Evolutionary conservation across 2,797 vertebrate species (phyloP).

Genomic region (Eutrigla gurnardus): DNA sequence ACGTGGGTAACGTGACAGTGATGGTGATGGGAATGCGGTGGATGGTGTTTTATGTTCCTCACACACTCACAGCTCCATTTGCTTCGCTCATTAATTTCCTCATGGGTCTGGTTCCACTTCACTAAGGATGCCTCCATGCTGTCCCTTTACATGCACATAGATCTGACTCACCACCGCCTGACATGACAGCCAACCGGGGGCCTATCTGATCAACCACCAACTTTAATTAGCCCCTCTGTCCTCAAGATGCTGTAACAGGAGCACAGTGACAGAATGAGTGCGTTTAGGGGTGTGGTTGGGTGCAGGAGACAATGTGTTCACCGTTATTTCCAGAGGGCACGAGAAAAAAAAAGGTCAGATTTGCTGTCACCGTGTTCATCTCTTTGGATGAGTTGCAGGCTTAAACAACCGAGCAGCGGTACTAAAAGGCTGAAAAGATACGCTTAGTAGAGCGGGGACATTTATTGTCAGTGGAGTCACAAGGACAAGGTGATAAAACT

Average conservation of each 20-base stretch:
- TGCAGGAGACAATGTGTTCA: not conserved
- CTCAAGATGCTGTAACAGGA: not conserved
- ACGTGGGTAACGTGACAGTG: not conserved
- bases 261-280: not conserved
- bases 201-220: slow-evolving; percentile 37
- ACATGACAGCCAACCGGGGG: slow-evolving; percentile 48
- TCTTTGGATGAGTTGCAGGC: slow-evolving; percentile 22
- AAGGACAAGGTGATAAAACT: slow-evolving; percentile 4
- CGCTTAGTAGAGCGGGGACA: slow-evolving; percentile 16
- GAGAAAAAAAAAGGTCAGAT: slow-evolving; percentile 14
- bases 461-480: slow-evolving; percentile 31
- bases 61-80: not conserved
- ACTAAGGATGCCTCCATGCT: slow-evolving; percentile 33
- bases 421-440: slow-evolving; percentile 44
- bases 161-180: slow-evolving; percentile 19
- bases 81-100: slow-evolving; percentile 6
- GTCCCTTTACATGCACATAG: slow-evolving; percentile 24
- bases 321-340: slow-evolving; percentile 19
- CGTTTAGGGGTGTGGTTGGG: not conserved
- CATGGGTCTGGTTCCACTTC: slow-evolving; percentile 40
- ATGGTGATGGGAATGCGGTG: not conserved
- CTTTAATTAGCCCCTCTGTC: slow-evolving; percentile 35
- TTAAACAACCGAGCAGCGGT: slow-evolving; percentile 34
- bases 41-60: slow-evolving; percentile 2
- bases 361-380: slow-evolving; percentile 5